These are phyloP conservation scores for Mormoops blainvillei DNA, from an alignment of 2,113 vertebrate species.

Conservation along the genomic window DNA sequence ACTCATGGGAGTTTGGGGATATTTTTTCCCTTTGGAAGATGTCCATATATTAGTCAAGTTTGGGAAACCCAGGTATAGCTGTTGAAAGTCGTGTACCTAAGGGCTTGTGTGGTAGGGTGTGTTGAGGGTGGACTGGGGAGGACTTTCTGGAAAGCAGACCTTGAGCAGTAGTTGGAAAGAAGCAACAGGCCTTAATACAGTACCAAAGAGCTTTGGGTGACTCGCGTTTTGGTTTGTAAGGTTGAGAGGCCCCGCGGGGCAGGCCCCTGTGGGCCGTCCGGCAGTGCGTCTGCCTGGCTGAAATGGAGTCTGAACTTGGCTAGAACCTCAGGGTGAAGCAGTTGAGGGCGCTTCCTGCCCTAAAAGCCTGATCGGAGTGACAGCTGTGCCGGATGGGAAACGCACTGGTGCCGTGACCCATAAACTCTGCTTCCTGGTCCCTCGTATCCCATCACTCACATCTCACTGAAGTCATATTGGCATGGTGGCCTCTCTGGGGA, in stretches of 20 bases:
- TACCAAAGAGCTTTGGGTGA: not conserved
- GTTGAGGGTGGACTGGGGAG: not conserved
- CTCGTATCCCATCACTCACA: not conserved
- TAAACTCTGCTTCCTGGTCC: not conserved
- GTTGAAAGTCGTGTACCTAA: not conserved
- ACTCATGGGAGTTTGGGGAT: not conserved
- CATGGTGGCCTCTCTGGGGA: not conserved
- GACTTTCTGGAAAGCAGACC: not conserved
- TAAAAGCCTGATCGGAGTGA: not conserved
- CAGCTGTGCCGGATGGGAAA: not conserved
- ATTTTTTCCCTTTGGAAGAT: not conserved
- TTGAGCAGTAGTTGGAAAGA: not conserved
- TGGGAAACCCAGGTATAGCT: not conserved
- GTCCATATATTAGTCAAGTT: not conserved
- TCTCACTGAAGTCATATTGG: not conserved
- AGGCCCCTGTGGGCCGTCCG: fast-evolving
- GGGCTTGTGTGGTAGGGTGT: not conserved
- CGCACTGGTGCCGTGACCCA: not conserved
- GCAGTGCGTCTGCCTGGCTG: not conserved
- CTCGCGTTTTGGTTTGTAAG: not conserved
- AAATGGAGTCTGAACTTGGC: not conserved
- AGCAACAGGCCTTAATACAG: not conserved
- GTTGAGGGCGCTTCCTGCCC: not conserved
- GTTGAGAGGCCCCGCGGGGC: not conserved
- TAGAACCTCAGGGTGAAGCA: not conserved